A percentile compares a stretch with the other conserved stretches of the same genome.
These are phyloP conservation scores for Thaumatotibia leucotreta DNA, from an alignment of 1,140 invertebrate species.

Conservation along the genomic window DNA sequence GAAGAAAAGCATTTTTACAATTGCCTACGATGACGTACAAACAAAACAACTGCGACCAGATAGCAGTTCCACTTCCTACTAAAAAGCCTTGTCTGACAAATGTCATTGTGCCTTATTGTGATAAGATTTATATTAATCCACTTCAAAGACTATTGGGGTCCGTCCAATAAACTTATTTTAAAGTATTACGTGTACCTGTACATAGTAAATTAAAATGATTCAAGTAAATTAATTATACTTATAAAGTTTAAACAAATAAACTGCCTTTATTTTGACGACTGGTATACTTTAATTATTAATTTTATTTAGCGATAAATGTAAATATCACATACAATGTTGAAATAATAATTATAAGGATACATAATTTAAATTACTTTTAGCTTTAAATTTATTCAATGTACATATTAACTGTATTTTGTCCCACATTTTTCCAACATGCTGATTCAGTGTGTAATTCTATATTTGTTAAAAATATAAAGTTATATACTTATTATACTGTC, in stretches of 20 bases:
- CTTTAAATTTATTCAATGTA: conserved; percentile 40
- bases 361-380: conserved; percentile 57
- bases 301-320: conserved; percentile 54
- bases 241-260: conserved; percentile 32
- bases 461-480: conserved; percentile 75
- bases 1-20: conserved; percentile 96
- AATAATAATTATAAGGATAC: conserved; percentile 33
- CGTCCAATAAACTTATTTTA: conserved; percentile 25
- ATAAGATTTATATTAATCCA: conserved; percentile 23
- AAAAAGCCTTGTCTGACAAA: conserved; percentile 26
- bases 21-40: conserved; percentile 91
- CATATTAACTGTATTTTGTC: conserved; percentile 45
- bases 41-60: conserved; percentile 74
- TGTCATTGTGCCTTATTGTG: conserved; percentile 36
- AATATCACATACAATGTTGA: conserved; percentile 44
- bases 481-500: conserved; percentile 42
- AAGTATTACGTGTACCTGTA: conserved; percentile 14
- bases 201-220: not conserved
- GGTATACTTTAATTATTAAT: conserved; percentile 37
- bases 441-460: conserved; percentile 59
- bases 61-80: conserved; percentile 74
- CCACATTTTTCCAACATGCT: conserved; percentile 42
- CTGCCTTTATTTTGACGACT: conserved; percentile 68
- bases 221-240: not conserved
- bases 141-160: conserved; percentile 25